phyloP scores from a whole-genome alignment of 1,140 invertebrate genomes.

The Temnothorax nylanderi region DNA sequence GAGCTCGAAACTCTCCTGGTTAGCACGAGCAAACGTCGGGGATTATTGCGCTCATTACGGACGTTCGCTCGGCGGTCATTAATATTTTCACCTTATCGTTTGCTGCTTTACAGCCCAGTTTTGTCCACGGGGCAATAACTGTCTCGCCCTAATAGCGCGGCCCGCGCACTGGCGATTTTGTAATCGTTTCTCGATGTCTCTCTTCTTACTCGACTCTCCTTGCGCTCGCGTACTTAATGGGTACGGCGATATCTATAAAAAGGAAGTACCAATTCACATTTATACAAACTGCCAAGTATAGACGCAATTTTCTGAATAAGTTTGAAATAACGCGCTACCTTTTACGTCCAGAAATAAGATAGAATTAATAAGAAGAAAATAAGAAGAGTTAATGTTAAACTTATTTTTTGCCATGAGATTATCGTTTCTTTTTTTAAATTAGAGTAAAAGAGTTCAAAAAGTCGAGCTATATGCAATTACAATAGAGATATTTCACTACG shows the following conservation, averaged over 20 bases:
- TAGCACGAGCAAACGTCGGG: not conserved
- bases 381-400: not conserved
- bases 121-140: constrained; percentile 36
- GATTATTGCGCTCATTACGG: constrained; percentile 47
- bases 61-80: constrained; percentile 16
- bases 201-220: not conserved
- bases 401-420: not conserved
- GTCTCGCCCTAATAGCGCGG: constrained; percentile 9
- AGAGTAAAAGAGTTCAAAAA: not conserved
- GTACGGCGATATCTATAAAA: not conserved
- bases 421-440: not conserved
- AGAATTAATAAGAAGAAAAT: not conserved
- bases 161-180: not conserved
- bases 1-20: not conserved
- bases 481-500: too few relatives aligned
- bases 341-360: not conserved
- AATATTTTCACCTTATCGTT: constrained; percentile 56
- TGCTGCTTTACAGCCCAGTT: constrained; percentile 47
- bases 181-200: constrained; percentile 6
- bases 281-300: not conserved
- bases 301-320: not conserved
- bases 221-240: not conserved
- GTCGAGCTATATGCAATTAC: not conserved
- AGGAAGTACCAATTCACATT: not conserved
- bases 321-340: not conserved